Base-by-base conservation (phyloP, 2,888 invertebrate species). In the Kryphioiulus occultus region DNA sequence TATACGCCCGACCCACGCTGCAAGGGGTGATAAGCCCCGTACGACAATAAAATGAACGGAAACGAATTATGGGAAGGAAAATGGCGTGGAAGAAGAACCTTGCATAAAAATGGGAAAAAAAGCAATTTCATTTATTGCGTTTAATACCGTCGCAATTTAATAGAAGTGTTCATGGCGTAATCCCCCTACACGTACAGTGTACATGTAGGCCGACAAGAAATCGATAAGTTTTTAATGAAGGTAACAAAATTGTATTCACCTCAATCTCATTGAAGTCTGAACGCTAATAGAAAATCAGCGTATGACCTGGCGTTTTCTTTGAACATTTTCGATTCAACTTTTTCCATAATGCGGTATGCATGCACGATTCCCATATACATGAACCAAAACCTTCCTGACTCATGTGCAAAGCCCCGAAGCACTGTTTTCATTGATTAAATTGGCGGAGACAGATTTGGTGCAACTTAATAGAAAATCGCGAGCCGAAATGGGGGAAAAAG, bases 191-290 rank as follows among this genome's bases (percentile, higher is more conserved):
- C n/a, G n/a, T n/a, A n/a, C n/a, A n/a, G n/a, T n/a, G 59, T 10
- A 59, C 59, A 22, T 22, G 59, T 22, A 22, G 59, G 59, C 59
- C 59, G 59, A 59, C 59, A 59, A 59, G 59, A 59, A 59, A 59
- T 59, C 59, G 59, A 59, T 59, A 59, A 59, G 22, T 59, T 59
- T 59, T 59, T 59, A 59, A 59, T 59, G 59, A 59, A 59, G 59
- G 59, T 59, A 59, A 59, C 59, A 59, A 59, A 59, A 59, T 59
- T 59, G 59, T 59, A 59, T 59, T 59, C 59, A 59, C 59, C 59
- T 59, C 59, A 59, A 59, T 59, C 22, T 59, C 59, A 59, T 59
- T 59, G 22, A 59, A 59, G 22, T 22, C 59, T 12, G 22, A 59
- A 59, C 59, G 59, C 59, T 59, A 59, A 59, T 59, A 59, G 59